phyloP scores from a whole-genome alignment of 2,113 vertebrate genomes.

The Apteryx mantelli region DNA sequence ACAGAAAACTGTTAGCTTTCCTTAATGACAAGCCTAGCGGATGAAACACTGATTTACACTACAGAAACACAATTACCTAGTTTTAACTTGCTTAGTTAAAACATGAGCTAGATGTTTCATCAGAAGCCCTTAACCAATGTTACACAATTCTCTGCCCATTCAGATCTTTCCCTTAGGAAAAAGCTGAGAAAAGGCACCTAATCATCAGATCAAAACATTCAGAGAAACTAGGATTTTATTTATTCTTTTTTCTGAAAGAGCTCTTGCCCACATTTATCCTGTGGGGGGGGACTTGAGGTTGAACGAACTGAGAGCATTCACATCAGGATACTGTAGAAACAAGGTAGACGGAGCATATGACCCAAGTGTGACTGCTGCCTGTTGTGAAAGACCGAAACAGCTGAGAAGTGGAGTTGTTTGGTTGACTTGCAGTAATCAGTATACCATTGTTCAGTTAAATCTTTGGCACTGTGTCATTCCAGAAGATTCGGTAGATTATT shows the following conservation, averaged over 20 bases:
- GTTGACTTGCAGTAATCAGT: background rate
- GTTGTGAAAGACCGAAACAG: background rate
- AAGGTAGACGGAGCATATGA: background rate
- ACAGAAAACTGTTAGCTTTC: background rate
- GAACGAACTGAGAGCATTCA: background rate
- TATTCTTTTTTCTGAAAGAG: background rate
- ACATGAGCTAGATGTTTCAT: background rate
- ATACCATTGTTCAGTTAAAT: background rate
- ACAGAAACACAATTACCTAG: background rate
- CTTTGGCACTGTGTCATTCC: background rate
- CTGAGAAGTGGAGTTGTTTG: background rate
- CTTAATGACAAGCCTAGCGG: background rate
- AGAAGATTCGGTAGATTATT: background rate
- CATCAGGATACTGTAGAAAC: background rate
- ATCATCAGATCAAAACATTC: background rate
- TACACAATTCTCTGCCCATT: background rate
- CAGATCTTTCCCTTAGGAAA: background rate
- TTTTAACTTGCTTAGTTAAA: background rate
- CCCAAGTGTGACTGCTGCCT: background rate
- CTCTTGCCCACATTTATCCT: background rate
- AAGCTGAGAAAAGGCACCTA: background rate
- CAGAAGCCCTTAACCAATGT: background rate
- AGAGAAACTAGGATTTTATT: background rate
- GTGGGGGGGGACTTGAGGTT: background rate
- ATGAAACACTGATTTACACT: background rate